Base-by-base conservation (phyloP, 2,113 vertebrate genomes). In the Epinephelus moara region DNA sequence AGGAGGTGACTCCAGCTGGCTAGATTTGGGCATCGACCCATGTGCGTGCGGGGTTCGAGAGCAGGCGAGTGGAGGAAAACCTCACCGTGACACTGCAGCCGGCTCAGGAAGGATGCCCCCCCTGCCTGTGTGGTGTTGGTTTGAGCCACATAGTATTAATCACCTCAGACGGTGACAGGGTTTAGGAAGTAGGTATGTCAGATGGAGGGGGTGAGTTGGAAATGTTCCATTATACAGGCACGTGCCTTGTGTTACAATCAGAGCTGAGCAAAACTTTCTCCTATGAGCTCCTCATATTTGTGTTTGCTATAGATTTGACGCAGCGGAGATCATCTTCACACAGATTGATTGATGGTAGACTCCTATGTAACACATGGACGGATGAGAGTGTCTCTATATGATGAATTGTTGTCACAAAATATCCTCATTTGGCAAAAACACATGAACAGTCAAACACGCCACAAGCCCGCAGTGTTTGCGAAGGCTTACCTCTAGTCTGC, bases 81-180 rank as follows among this genome's bases (percentile, higher is more conserved):
- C 90, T 88, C 79, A 78, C 66, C 25, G 57, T 91, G 89, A 93
- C 85, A 88, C 87, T 69, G 84, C 86, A 89, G 77, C 77, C 52
- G 17, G 21, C 87, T 82, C 92, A 93, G 93, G 94, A 96, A 94
- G 94, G 93, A 96, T 94, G 92, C 85, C 78, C 91, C 91, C 59
- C 40, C 76, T 56, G 66, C 84, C 84, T 84, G 83, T 69, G 84
- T 85, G 85, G 83, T 81, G 80, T 89, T 75, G 57, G 78, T 90
- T 85, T 72, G 68, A 79, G 83, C 77, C 83, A 72, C 59, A 45
- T 71, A 61, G 40, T 83, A 90, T 88, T 82, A 92, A 91, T 94
- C 91, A 93, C 78, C 70, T 85, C 70, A 85, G 62, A 86, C 78
- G 70, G 52, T 86, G 86, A 90, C 78, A 88, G 71, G 69, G 57